phyloP scores from a whole-genome alignment of 1,140 invertebrate genomes.

The Drosophila pallidifrons region DNA sequence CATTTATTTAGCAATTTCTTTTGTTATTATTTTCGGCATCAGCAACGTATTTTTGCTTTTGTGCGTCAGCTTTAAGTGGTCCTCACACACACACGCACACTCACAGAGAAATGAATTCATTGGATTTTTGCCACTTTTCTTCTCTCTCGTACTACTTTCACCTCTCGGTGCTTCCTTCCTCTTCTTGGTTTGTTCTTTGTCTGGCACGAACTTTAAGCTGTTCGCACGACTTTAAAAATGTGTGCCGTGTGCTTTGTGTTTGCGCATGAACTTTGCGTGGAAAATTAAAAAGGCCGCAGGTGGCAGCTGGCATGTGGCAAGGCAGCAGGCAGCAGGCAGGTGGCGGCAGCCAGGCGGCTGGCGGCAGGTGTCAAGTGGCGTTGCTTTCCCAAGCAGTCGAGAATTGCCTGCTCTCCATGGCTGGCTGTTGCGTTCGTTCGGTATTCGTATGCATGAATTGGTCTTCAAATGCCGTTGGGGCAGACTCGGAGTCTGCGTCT shows the following conservation, averaged over 20 bases:
- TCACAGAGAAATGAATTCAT: conserved; percentile 57
- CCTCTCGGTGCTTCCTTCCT: conserved; percentile 7
- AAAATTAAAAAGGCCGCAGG: conserved; percentile 82
- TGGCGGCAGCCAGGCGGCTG: conserved; percentile 18
- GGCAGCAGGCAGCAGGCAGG: conserved; percentile 53
- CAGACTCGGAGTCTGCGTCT: conserved; percentile 18
- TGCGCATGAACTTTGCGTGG: conserved; percentile 77
- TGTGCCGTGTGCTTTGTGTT: conserved; percentile 61
- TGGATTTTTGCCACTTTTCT: conserved; percentile 31
- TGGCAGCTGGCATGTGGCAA: conserved; percentile 53
- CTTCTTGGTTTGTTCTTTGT: background rate
- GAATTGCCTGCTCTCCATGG: conserved; percentile 15
- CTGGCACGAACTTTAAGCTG: conserved; percentile 49
- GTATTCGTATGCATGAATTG: conserved; percentile 48
- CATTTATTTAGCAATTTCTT: conserved; percentile 83
- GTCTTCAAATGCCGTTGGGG: conserved; percentile 68
- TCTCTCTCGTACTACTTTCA: background rate
- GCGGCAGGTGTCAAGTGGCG: conserved; percentile 46
- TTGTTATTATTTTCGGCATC: conserved; percentile 79
- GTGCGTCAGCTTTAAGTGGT: conserved; percentile 71
- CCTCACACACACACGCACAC: conserved; percentile 7
- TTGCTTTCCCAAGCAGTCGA: conserved; percentile 41
- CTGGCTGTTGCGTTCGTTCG: too few species aligned
- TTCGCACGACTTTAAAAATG: conserved; percentile 65
- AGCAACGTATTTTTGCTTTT: conserved; percentile 53